Evolutionary conservation across 2,888 invertebrate species (phyloP).

Genomic region (Nebria salina): DNA sequence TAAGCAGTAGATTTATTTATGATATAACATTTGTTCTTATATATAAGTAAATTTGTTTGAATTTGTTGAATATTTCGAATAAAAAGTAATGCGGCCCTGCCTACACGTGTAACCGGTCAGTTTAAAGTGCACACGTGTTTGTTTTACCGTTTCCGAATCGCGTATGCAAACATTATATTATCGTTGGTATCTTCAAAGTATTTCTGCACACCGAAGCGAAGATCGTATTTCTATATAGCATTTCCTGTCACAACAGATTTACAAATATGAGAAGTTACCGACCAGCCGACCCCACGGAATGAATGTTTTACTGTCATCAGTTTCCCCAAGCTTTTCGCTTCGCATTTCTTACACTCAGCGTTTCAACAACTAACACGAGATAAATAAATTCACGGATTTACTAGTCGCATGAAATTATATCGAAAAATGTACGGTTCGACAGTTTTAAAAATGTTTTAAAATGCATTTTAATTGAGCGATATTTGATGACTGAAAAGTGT

Average conservation of each 20-base stretch:
- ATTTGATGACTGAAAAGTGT: no score
- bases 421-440: no score
- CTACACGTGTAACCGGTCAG: background rate
- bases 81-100: slow-evolving; percentile 1
- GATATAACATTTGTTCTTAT: background rate
- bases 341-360: no score
- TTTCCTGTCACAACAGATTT: slow-evolving; percentile 39
- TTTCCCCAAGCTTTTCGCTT: background rate
- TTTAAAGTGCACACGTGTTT: slow-evolving; percentile 11
- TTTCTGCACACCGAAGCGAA: slow-evolving; percentile 2
- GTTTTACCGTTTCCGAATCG: background rate
- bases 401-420: no score
- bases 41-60: background rate
- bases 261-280: slow-evolving; percentile 41
- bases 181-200: background rate
- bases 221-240: slow-evolving; percentile 30
- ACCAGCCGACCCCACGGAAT: slow-evolving; percentile 13
- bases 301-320: slow-evolving; percentile 35
- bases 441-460: no score
- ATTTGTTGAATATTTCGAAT: background rate
- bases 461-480: no score
- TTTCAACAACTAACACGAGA: no score
- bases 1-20: no score
- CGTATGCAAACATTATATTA: background rate
- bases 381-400: no score